Percentiles rank a stretch among this genome's conserved stretches.
Evolutionary conservation across 2,113 vertebrate genomes (phyloP).

Genomic region (Solenodon paradoxus): DNA sequence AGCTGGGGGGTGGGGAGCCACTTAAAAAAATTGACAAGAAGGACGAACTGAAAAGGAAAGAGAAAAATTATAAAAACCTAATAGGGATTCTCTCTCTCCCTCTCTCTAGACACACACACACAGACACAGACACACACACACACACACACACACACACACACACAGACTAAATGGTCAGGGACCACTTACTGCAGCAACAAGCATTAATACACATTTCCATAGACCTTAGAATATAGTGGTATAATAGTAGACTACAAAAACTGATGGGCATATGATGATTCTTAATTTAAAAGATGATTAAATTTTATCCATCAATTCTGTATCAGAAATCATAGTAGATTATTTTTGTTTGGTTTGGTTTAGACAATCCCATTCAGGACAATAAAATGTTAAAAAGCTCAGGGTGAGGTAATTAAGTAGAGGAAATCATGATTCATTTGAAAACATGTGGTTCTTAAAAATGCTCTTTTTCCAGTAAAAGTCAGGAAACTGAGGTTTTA

Average conservation of each 20-base stretch:
- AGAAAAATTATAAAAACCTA: constrained; percentile 20
- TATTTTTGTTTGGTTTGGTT: background rate
- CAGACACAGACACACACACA: background rate
- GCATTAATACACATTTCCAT: constrained; percentile 36
- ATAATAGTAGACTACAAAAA: constrained; percentile 5
- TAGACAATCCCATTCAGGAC: background rate
- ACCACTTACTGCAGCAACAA: background rate
- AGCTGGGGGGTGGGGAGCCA: background rate
- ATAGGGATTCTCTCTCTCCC: background rate
- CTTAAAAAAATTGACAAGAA: constrained; percentile 39
- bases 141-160: background rate
- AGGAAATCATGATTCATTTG: background rate
- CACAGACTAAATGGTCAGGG: background rate
- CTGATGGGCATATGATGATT: background rate
- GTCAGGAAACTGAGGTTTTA: background rate
- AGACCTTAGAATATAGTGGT: background rate
- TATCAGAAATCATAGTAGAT: background rate
- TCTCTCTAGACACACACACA: too few species aligned
- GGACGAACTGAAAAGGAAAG: background rate
- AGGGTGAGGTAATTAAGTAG: background rate
- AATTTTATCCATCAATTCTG: background rate
- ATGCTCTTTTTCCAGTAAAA: constrained; percentile 13
- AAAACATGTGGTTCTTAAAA: constrained; percentile 26
- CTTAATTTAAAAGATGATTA: background rate
- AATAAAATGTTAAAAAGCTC: constrained; percentile 35